Evolutionary conservation across 2,797 vertebrate genomes (phyloP).

Genomic region (Lycodopsis pacificus): DNA sequence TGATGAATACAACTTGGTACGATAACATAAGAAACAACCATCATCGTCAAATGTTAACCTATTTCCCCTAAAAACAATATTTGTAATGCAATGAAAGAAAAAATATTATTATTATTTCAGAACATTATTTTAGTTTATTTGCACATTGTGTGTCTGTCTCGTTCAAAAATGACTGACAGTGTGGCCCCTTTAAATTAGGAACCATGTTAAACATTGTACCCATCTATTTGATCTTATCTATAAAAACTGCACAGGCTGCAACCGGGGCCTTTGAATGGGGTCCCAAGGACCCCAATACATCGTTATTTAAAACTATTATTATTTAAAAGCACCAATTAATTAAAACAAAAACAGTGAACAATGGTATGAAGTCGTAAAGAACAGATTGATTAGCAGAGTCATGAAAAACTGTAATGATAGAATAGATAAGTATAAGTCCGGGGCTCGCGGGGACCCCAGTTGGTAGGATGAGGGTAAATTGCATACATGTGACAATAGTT

Average conservation of each 20-base stretch:
- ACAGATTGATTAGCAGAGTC: neutral
- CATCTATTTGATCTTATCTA: neutral
- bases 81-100: neutral
- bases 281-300: neutral
- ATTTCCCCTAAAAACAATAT: neutral
- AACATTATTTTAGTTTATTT: neutral
- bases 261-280: neutral
- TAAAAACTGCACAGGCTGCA: neutral
- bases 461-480: neutral
- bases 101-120: neutral
- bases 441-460: neutral
- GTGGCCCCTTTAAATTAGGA: neutral
- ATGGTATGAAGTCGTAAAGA: neutral
- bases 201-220: neutral
- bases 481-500: slow-evolving; percentile 3
- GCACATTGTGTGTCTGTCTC: neutral
- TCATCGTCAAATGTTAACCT: neutral
- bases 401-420: neutral
- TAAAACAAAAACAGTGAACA: neutral
- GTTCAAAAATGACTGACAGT: neutral
- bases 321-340: neutral
- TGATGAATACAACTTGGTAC: neutral
- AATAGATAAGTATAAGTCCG: neutral
- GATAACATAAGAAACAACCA: neutral
- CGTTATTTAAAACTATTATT: accelerated